A percentile compares a stretch with the other conserved stretches of the same genome.
phyloP scores from a whole-genome alignment of 23 tunicate genomes.

The Styela clava region DNA sequence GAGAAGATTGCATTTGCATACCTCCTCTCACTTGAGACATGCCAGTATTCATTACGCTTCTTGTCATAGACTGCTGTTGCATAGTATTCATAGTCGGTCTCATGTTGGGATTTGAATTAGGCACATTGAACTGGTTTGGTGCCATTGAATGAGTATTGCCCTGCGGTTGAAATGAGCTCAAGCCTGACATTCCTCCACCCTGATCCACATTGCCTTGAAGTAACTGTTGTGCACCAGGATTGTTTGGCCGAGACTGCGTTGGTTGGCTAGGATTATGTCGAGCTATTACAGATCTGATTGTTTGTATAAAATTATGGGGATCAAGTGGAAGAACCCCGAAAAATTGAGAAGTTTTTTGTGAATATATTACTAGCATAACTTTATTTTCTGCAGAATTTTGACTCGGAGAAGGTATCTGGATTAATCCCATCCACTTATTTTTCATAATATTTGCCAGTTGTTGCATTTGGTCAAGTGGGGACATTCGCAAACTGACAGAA shows the following conservation, averaged over 20 bases:
- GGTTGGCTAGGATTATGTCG: not conserved
- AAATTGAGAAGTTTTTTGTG: conserved; percentile 2
- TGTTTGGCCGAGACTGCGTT: not conserved
- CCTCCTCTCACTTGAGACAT: not conserved
- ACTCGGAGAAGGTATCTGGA: not conserved
- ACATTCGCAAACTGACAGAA: conserved; percentile 2
- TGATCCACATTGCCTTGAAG: not conserved
- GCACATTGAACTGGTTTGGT: not conserved
- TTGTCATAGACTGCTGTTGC: not conserved
- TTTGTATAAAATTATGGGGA: not conserved
- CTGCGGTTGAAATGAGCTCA: not conserved
- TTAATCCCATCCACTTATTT: conserved; percentile 13
- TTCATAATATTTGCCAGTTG: conserved; percentile 11
- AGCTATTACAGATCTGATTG: not conserved
- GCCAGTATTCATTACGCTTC: not conserved
- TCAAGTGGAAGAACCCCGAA: conserved; percentile 2
- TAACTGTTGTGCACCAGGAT: not conserved
- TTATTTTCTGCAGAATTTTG: conserved; percentile 8
- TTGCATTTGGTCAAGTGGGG: not conserved
- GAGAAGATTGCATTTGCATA: not conserved
- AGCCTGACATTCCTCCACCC: not conserved
- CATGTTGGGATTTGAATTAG: not conserved
- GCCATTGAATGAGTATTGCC: not conserved
- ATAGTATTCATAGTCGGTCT: not conserved
- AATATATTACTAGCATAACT: conserved; percentile 6